Conservation (phyloP, 1,140 invertebrate species). For the Limonius californicus region DNA sequence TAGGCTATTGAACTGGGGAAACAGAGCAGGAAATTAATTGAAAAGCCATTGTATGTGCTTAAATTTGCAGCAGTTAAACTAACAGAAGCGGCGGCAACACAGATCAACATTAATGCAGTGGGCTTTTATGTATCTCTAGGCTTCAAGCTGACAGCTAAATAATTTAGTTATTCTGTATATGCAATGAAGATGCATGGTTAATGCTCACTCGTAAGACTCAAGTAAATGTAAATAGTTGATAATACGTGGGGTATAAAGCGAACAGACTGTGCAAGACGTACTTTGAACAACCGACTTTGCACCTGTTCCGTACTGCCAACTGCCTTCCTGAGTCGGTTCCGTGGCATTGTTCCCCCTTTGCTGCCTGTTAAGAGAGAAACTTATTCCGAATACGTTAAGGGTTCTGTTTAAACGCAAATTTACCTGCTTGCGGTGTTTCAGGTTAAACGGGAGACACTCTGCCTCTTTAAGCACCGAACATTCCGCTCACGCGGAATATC, state of each 20-base stretch:
- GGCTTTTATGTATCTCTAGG: too few relatives aligned
- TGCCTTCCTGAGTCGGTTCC: not conserved
- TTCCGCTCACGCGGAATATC: not conserved
- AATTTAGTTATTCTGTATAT: too few relatives aligned
- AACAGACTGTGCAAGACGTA: not conserved
- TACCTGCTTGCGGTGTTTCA: not conserved
- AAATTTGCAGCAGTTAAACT: too few relatives aligned
- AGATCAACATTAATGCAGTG: too few relatives aligned
- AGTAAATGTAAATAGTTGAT: not conserved
- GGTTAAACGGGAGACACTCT: not conserved
- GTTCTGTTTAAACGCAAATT: not conserved
- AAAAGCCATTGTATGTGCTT: too few relatives aligned
- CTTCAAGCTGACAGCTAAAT: too few relatives aligned
- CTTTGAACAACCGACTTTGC: not conserved
- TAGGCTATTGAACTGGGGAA: too few relatives aligned
- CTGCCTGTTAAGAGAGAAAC: not conserved
- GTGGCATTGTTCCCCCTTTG: not conserved
- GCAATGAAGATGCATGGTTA: too few relatives aligned
- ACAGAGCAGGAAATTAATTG: too few relatives aligned
- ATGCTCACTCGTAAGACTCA: not conserved
- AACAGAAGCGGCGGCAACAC: too few relatives aligned
- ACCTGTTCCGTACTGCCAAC: not conserved
- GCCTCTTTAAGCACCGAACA: not conserved
- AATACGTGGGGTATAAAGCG: not conserved
- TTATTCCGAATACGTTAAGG: not conserved